Conservation (phyloP, 1,140 invertebrate genomes). For the Leptopilina boulardi region DNA sequence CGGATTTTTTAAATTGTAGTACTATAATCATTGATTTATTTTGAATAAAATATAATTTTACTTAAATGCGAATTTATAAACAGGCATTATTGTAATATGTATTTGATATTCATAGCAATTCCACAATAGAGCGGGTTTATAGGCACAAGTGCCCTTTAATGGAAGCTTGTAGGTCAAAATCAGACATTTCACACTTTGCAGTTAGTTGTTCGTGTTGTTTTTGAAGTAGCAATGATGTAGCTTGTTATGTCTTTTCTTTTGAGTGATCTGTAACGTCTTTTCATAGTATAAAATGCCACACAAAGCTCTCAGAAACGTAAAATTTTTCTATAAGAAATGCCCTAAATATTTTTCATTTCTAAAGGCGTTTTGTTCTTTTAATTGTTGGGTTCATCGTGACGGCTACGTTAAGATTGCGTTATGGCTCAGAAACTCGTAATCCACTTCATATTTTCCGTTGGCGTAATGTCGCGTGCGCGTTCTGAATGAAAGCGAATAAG, state of each 20-base stretch:
- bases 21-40: background rate
- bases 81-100: too few relatives aligned
- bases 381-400: slow-evolving; percentile 34
- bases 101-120: too few relatives aligned
- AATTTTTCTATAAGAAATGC: background rate
- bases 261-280: background rate
- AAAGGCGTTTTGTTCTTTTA: slow-evolving; percentile 31
- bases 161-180: too few relatives aligned
- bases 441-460: slow-evolving; percentile 39
- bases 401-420: slow-evolving; percentile 36
- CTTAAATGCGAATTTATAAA: too few relatives aligned
- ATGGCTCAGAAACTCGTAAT: slow-evolving; percentile 40
- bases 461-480: slow-evolving; percentile 42
- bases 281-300: background rate
- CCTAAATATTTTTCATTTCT: slow-evolving; percentile 15
- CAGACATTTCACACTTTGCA: too few relatives aligned
- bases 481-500: slow-evolving; percentile 40
- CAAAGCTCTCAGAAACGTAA: background rate
- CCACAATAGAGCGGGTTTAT: too few relatives aligned
- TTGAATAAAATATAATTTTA: too few relatives aligned
- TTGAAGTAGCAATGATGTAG: too few relatives aligned
- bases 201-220: too few relatives aligned
- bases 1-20: slow-evolving; percentile 31
- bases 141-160: too few relatives aligned
- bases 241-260: too few relatives aligned